Percentiles rank a stretch among this genome's conserved stretches.
These are phyloP conservation scores for Ctenoplectra terminalis DNA, from an alignment of 1,140 invertebrate genomes.

Conservation along the genomic window DNA sequence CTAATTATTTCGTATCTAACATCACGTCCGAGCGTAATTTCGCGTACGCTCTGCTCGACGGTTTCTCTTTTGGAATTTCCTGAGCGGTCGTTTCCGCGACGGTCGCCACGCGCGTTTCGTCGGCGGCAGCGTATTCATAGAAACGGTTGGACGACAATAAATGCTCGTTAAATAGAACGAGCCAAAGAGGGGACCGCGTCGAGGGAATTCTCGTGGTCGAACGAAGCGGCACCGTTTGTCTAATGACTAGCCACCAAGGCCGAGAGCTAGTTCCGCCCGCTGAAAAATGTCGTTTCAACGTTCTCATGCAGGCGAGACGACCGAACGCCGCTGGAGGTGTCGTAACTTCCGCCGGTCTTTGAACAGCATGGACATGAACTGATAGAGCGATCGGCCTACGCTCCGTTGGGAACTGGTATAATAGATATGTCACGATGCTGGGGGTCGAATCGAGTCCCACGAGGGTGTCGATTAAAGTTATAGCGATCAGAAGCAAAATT, in stretches of 20 bases:
- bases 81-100: constrained; percentile 1
- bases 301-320: neutral
- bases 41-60: neutral
- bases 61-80: constrained; percentile 2
- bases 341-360: neutral
- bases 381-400: neutral
- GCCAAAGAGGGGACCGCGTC: neutral
- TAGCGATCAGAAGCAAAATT: too few species aligned
- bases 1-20: constrained; percentile 23
- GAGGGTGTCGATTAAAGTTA: too few species aligned
- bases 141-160: constrained; percentile 40
- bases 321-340: neutral
- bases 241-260: constrained; percentile 21
- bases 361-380: neutral
- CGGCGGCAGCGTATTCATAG: constrained; percentile 35
- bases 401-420: neutral
- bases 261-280: neutral
- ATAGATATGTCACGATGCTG: too few species aligned
- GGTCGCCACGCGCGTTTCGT: constrained; percentile 1
- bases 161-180: constrained; percentile 48
- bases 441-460: too few species aligned
- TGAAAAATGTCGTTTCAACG: constrained; percentile 11
- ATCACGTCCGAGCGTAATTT: constrained; percentile 13
- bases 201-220: constrained; percentile 20
- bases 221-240: constrained; percentile 25